Conservation (phyloP, 2,888 invertebrate species). For the Ellobium chinense region DNA sequence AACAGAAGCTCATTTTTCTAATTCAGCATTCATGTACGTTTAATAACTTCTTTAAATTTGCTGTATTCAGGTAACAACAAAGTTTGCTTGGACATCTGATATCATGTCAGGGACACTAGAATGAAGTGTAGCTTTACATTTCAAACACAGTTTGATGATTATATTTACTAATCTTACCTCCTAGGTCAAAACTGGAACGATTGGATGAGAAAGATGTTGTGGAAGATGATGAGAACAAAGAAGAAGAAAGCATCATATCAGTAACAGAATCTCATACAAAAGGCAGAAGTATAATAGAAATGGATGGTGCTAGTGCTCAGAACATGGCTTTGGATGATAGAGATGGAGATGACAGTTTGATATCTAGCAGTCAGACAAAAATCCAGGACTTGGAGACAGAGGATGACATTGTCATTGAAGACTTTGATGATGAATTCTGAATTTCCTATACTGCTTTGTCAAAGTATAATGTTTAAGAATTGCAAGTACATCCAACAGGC, state of each 20-base stretch:
- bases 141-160: too few species aligned
- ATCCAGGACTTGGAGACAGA: conserved; percentile 59
- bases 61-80: too few species aligned
- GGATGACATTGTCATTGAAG: conserved; percentile 65
- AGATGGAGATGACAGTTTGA: conserved; percentile 53
- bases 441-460: too few species aligned
- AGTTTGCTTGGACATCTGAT: too few species aligned
- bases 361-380: conserved; percentile 66
- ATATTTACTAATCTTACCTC: too few species aligned
- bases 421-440: conserved; percentile 59
- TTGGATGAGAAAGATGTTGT: conserved; percentile 59
- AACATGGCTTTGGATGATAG: conserved; percentile 19
- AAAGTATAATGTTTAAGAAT: too few species aligned
- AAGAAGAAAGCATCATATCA: not conserved
- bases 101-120: too few species aligned
- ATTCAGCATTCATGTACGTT: too few species aligned
- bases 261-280: conserved; percentile 6
- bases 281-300: not conserved
- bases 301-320: conserved; percentile 57
- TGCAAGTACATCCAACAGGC: not conserved
- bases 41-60: too few species aligned
- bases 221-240: conserved; percentile 6
- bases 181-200: conserved; percentile 58
- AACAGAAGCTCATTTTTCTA: too few species aligned
- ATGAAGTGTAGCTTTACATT: too few species aligned